A percentile compares a stretch with the other conserved stretches of the same genome.
Evolutionary conservation across 2,888 invertebrate genomes (phyloP).

Genomic region (Caenorhabditis auriculariae): DNA sequence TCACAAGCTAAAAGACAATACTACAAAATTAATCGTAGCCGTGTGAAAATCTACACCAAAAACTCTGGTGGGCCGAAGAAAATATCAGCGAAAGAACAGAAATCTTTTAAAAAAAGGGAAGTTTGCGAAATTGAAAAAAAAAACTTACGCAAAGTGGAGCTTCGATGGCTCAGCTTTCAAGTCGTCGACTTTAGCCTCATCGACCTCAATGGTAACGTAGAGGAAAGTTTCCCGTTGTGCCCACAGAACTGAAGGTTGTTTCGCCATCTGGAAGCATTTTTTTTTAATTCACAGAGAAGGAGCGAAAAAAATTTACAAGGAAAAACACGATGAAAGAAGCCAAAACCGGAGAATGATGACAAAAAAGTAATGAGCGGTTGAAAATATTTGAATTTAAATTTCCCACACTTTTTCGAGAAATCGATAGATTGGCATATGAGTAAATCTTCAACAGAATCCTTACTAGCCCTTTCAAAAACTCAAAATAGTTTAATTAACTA

Average conservation of each 20-base stretch:
- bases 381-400: too few relatives aligned
- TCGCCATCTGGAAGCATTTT: slow-evolving; percentile 9
- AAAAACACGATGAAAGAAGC: neutral
- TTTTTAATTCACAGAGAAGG: neutral
- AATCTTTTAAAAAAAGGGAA: slow-evolving; percentile 2
- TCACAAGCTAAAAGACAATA: too few relatives aligned
- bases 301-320: slow-evolving; percentile 4
- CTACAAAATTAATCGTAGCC: too few relatives aligned
- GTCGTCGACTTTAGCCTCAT: slow-evolving; percentile 69
- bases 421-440: too few relatives aligned
- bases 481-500: too few relatives aligned
- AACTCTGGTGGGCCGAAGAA: too few relatives aligned
- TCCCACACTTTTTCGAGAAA: too few relatives aligned
- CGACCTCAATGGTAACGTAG: slow-evolving; percentile 85
- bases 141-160: slow-evolving; percentile 50
- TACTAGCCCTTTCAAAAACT: too few relatives aligned
- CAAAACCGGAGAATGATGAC: neutral
- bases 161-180: slow-evolving; percentile 45
- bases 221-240: slow-evolving; percentile 83
- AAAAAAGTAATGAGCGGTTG: too few relatives aligned
- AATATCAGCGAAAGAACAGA: neutral
- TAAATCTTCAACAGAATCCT: too few relatives aligned
- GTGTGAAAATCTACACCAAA: too few relatives aligned
- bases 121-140: neutral
- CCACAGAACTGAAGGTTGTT: slow-evolving; percentile 82